Conservation (phyloP, 2,888 invertebrate species). For the Oscheius sp. region DNA sequence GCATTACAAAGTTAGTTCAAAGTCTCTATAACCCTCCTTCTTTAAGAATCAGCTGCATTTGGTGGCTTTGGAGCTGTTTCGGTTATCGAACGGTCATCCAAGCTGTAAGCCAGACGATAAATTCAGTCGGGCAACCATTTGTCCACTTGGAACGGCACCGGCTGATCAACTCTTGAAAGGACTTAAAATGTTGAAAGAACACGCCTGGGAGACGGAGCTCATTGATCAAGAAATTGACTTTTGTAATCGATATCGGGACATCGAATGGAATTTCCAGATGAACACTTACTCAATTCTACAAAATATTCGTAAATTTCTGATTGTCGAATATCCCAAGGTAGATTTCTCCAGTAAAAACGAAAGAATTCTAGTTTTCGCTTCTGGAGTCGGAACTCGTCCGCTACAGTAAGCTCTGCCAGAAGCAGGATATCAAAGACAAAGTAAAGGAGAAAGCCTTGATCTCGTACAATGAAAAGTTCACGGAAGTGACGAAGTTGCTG, state of each 20-base stretch:
- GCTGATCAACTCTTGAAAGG: neutral
- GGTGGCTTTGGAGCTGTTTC: neutral
- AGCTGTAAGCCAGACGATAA: neutral
- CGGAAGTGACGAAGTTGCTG: neutral
- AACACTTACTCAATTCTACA: neutral
- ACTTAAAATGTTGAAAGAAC: neutral
- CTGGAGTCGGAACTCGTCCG: neutral
- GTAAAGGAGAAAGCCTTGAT: neutral
- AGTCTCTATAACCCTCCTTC: no score
- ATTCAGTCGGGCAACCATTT: neutral
- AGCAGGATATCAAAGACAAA: neutral
- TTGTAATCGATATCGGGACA: neutral
- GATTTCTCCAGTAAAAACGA: no score
- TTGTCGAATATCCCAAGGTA: neutral
- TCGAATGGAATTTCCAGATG: neutral
- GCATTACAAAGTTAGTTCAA: no score
- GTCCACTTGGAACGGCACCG: neutral
- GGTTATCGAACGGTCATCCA: neutral
- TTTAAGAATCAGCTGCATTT: neutral
- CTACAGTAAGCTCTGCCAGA: neutral
- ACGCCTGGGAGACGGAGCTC: slow-evolving; percentile 14
- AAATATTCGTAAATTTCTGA: slow-evolving; percentile 4
- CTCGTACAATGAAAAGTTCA: neutral
- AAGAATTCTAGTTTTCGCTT: no score
- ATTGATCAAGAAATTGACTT: neutral